Conservation (phyloP, 2,888 invertebrate species). For the Caenorhabditis uteleia region DNA sequence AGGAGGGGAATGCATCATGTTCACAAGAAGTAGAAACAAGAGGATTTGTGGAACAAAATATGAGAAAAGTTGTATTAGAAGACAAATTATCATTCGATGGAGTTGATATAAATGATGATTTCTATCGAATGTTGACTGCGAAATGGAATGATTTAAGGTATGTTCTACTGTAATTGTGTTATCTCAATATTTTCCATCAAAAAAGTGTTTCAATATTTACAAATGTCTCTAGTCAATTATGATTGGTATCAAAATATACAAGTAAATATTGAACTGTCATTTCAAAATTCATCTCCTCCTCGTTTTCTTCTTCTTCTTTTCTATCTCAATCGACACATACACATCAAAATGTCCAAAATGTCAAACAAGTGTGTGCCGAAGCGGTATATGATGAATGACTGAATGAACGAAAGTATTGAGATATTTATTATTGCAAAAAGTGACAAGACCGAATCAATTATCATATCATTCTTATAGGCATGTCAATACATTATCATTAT, state of each 20-base stretch:
- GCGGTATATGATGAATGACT: no score
- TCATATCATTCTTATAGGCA: constrained; percentile 19
- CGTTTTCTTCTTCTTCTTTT: no score
- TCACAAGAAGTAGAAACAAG: background rate
- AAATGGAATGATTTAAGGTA: constrained; percentile 41
- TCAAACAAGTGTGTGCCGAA: no score
- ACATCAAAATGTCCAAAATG: constrained; percentile 39
- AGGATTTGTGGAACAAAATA: constrained; percentile 16
- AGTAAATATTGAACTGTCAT: no score
- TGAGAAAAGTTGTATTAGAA: constrained; percentile 13
- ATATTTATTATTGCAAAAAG: constrained; percentile 19
- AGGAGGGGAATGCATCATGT: constrained; percentile 20
- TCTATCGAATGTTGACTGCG: constrained; percentile 32
- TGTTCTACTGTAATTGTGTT: background rate
- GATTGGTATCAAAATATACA: constrained; percentile 23
- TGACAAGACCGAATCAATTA: constrained; percentile 14
- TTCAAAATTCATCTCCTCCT: constrained; percentile 8
- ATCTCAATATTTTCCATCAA: background rate
- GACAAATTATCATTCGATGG: constrained; percentile 41
- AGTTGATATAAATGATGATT: constrained; percentile 25
- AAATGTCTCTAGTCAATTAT: constrained; percentile 2
- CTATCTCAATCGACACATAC: constrained; percentile 21
- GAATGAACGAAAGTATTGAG: no score
- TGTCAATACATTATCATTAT: constrained; percentile 22
- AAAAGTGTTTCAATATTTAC: background rate